Conservation (phyloP, 2,888 invertebrate species). For the Drosophila greeni region DNA sequence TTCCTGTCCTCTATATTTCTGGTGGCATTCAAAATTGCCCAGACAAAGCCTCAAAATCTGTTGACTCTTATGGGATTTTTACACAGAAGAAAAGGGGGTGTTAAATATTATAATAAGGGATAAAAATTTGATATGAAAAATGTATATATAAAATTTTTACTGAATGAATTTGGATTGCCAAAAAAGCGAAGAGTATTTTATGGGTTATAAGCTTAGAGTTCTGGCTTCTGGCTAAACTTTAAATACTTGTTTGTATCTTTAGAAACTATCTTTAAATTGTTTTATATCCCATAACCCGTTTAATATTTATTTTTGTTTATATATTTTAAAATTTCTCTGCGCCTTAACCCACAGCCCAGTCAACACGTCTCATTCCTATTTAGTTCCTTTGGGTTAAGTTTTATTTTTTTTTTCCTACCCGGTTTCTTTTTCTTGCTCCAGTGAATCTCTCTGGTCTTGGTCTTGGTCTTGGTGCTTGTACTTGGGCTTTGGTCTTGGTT, state of each 20-base stretch:
- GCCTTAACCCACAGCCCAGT: conserved; percentile 19
- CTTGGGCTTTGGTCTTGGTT: conserved; percentile 21
- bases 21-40: conserved; percentile 56
- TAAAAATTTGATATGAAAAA: neutral
- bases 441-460: conserved; percentile 57
- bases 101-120: too few relatives aligned
- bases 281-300: too few relatives aligned
- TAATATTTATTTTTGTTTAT: neutral
- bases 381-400: conserved; percentile 31
- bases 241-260: neutral
- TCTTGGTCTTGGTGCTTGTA: conserved; percentile 26
- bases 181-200: neutral
- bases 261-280: neutral
- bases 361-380: conserved; percentile 18
- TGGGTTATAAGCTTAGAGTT: too few relatives aligned
- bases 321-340: neutral
- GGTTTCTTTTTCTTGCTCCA: conserved; percentile 65
- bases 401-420: conserved; percentile 17
- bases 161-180: neutral
- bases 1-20: conserved; percentile 11
- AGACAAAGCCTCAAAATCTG: conserved; percentile 65
- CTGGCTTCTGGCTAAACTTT: neutral
- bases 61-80: conserved; percentile 28
- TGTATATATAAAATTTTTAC: neutral
- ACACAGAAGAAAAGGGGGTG: neutral